Conservation (phyloP, 2,888 invertebrate species). For the Mamestra brassicae region DNA sequence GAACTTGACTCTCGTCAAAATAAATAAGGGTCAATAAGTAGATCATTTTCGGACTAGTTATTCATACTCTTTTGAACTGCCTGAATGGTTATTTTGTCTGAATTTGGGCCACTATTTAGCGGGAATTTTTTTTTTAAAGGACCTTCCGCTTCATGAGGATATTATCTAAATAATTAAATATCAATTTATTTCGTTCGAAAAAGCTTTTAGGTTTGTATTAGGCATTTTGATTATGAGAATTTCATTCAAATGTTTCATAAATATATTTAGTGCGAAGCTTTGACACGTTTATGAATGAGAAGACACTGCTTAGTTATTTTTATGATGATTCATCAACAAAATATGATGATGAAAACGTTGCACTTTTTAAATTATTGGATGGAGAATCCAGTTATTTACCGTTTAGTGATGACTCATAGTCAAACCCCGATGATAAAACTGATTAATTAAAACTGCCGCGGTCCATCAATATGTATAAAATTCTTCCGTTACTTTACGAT, state of each 20-base stretch:
- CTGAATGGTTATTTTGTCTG: too few species aligned
- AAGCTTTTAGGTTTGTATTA: too few species aligned
- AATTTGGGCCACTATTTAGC: not conserved
- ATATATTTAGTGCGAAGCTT: too few species aligned
- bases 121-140: too few species aligned
- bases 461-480: too few species aligned
- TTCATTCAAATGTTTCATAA: too few species aligned
- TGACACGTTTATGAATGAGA: too few species aligned
- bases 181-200: too few species aligned
- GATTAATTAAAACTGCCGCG: not conserved
- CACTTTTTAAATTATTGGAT: not conserved
- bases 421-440: not conserved
- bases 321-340: slow-evolving; percentile 1
- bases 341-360: not conserved
- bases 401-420: slow-evolving; percentile 7
- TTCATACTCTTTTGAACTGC: not conserved
- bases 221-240: too few species aligned
- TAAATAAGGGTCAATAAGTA: slow-evolving; percentile 7
- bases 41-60: not conserved
- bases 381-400: not conserved
- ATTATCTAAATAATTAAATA: too few species aligned
- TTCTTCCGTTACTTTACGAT: too few species aligned
- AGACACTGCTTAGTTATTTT: not conserved
- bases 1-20: not conserved
- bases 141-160: too few species aligned